Base-by-base conservation (phyloP, 2,797 vertebrate species). In the Pseudochromis fuscus region DNA sequence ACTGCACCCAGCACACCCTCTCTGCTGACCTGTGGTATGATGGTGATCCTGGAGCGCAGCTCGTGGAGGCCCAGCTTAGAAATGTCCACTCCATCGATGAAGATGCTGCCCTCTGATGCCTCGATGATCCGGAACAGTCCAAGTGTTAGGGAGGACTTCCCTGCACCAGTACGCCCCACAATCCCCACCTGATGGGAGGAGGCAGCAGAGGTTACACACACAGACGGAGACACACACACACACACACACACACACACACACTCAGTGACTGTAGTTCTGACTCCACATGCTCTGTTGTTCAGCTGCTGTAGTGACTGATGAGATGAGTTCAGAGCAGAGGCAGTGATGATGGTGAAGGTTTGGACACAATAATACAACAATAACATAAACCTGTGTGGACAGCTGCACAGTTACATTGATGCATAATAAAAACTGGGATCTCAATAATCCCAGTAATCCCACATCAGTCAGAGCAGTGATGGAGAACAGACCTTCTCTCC, bases 101-200 rank as follows among this genome's bases (percentile, higher is more conserved):
- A 52, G 72, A 99, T 98, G 50, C 95, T 92, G 1, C 98, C 98
- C 68, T 95, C 89, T 0, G 96, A 90, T 1, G 96, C 94, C 84
- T 99, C 97, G 0, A 95, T 96, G 88, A 99, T 98, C 3, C 98
- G 95, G 89, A 99, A 99, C 68, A 99, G 90, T 2, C 96, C 98
- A 50, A 99, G 91, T 0, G 96, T 97, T 1, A 99, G 92, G 0
- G 97, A 98, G 0, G 97, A 99, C 87, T 98, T 99, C 10, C 98
- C 98, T 0, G 97, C 98, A 76, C 98, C 97, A 0, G 97, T 98
- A 53, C 97, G 94, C 2, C 98, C 97, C 67, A 99, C 98, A 7
- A 99, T 98, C 66, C 98, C 97, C 61, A 99, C 94, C 97, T 99
- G 49, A 21, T 15, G 25, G 11, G 24, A 2, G 64, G 23, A 74